Percentiles rank a stretch among this genome's conserved stretches.
Conservation (phyloP, 2,888 invertebrate species). For the Microctonus aethiopoides region DNA sequence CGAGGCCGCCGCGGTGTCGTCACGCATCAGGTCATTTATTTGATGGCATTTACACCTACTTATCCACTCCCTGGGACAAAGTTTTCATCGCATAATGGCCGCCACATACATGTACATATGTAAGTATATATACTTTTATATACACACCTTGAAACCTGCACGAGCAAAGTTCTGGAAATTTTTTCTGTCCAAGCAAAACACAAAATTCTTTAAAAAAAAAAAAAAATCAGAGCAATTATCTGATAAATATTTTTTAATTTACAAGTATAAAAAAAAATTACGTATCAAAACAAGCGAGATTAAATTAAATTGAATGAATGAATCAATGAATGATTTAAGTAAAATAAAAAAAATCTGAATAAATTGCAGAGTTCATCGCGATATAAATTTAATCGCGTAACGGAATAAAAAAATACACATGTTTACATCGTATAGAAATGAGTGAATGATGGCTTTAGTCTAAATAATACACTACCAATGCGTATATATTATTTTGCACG, state of each 20-base stretch:
- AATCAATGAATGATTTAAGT: no score
- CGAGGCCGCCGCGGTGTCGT: constrained; percentile 17
- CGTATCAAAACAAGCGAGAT: not conserved
- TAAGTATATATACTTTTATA: not conserved
- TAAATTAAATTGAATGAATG: not conserved
- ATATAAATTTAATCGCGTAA: no score
- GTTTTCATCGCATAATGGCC: not conserved
- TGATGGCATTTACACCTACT: constrained; percentile 56
- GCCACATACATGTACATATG: not conserved
- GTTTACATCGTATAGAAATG: not conserved
- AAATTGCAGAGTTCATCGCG: not conserved
- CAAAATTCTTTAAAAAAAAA: not conserved
- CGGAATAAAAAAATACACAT: not conserved
- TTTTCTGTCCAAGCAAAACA: no score
- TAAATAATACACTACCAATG: not conserved
- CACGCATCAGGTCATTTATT: constrained; percentile 40
- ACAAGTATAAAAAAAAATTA: not conserved
- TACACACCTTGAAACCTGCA: not conserved
- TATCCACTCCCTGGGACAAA: constrained; percentile 35
- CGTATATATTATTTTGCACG: not conserved
- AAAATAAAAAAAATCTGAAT: not conserved
- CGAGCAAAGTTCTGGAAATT: no score
- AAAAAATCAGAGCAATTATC: not conserved
- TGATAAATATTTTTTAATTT: not conserved
- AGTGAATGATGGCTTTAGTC: not conserved